Conservation (phyloP, 2,797 vertebrate genomes). For the Sebastes trivittatus region DNA sequence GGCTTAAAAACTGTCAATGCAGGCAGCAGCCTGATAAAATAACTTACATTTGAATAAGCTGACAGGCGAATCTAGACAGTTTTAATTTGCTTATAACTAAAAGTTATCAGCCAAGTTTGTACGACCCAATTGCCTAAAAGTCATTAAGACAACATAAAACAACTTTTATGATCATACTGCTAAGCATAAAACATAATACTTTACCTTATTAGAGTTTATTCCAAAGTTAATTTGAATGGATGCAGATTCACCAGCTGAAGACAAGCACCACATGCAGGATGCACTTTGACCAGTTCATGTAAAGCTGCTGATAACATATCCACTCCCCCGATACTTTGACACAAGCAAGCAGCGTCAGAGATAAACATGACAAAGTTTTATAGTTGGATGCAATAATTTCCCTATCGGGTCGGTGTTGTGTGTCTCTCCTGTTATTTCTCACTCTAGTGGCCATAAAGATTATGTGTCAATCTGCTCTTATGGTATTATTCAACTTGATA, state of each 20-base stretch:
- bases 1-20: constrained; percentile 4
- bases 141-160: background rate
- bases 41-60: constrained; percentile 33
- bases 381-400: background rate
- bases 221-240: constrained; percentile 36
- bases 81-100: constrained; percentile 20
- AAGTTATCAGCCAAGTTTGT: background rate
- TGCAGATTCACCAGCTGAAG: constrained; percentile 19
- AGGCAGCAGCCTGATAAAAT: constrained; percentile 41
- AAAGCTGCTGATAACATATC: constrained; percentile 76
- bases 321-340: constrained; percentile 68
- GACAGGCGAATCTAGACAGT: constrained; percentile 14
- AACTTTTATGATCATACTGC: background rate
- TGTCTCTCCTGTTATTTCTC: background rate
- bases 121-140: background rate
- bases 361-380: constrained; percentile 35
- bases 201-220: constrained; percentile 65
- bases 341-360: constrained; percentile 36
- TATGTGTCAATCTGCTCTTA: background rate
- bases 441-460: background rate
- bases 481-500: background rate
- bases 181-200: constrained; percentile 3
- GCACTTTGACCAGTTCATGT: constrained; percentile 80
- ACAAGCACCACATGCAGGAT: constrained; percentile 9
- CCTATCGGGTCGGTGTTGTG: background rate